Base-by-base conservation (phyloP, 2,797 vertebrate genomes). In the Amphiprion clarkii region DNA sequence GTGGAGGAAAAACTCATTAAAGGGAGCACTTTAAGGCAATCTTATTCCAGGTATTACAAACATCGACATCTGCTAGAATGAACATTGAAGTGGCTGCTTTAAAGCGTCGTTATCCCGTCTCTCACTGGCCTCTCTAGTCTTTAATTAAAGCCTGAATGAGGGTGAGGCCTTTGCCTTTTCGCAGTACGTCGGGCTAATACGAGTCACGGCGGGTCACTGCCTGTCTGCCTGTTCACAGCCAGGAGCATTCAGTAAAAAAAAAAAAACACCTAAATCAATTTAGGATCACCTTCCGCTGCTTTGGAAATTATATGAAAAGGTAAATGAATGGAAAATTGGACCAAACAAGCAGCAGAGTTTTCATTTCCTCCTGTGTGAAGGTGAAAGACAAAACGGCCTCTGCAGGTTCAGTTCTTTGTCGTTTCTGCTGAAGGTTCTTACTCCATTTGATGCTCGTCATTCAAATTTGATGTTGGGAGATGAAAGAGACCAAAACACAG, bases 101-200 rank as follows among this genome's bases (percentile, higher is more conserved):
- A 56, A 77, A 79, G 78, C 58, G 59, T 52, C 44, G 21, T 78
- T 83, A 71, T 71, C 59, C 27, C 51, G 13, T 84, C 51, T 48
- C 67, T 52, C 75, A 57, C 40, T 78, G 73, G 6, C 66, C 74
- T 75, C 64, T 11, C 59, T 73, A 14, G 77, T 82, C 83, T 88
- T 85, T 91, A 91, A 92, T 91, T 88, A 90, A 81, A 81, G 78
- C 46, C 55, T 76, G 78, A 74, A 60, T 72, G 52, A 75, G 84
- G 82, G 77, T 83, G 81, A 82, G 77, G 67, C 74, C 84, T 82
- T 67, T 16, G 65, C 58, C 63, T 79, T 77, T 59, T 72, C 70
- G 53, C 81, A 71, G 68, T 57, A 55, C 53, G 68, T 57, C 23
- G 54, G 62, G 83, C 81, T 91, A 91, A 91, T 85, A 68, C 8